phyloP scores from a whole-genome alignment of 1,140 invertebrate genomes.

The Acromyrmex charruanus region DNA sequence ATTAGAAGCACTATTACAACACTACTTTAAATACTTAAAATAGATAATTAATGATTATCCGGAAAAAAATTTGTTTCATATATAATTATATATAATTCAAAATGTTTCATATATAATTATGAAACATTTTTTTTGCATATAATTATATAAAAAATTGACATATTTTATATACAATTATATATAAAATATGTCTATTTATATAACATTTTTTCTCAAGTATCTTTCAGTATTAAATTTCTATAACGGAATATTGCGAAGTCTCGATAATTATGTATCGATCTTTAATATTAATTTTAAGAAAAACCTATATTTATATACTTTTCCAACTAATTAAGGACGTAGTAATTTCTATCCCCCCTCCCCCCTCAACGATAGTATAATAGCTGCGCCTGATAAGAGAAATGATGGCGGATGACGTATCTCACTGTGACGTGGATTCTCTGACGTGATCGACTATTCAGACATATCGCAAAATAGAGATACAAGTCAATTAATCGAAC shows the following conservation, averaged over 20 bases:
- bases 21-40: no score
- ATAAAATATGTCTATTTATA: no score
- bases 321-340: slow-evolving; percentile 35
- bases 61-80: no score
- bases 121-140: no score
- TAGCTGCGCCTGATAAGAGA: slow-evolving; percentile 52
- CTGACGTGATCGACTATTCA: slow-evolving; percentile 30
- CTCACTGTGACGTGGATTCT: slow-evolving; percentile 51
- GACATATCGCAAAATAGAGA: neutral
- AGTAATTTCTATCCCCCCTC: neutral
- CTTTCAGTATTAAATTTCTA: no score
- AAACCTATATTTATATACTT: neutral
- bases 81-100: no score
- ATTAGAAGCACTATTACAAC: no score
- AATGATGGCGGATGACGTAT: slow-evolving; percentile 52
- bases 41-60: no score
- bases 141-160: no score
- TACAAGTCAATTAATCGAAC: neutral
- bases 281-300: neutral
- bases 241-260: neutral
- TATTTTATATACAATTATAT: no score
- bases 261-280: neutral
- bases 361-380: slow-evolving; percentile 35
- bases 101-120: no score
- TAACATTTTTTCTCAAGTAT: no score